Evolutionary conservation across 1,140 invertebrate species (phyloP).

Genomic region (Cydia pomonella): DNA sequence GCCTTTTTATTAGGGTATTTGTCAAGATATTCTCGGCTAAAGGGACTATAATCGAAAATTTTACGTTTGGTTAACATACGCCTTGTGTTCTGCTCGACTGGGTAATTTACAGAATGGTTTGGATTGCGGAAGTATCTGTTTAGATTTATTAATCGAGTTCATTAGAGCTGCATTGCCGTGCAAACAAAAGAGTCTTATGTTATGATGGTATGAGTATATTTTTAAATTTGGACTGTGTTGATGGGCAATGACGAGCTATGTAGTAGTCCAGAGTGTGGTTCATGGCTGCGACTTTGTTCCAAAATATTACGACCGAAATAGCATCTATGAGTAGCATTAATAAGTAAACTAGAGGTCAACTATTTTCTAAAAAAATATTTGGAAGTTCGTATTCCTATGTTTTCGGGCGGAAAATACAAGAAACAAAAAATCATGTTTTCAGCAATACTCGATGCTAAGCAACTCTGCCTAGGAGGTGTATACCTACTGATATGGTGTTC

Average conservation of each 20-base stretch:
- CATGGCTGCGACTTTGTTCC: too few species aligned
- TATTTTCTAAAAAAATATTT: too few species aligned
- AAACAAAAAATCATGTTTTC: too few species aligned
- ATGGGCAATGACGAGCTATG: not conserved
- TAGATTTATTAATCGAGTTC: not conserved
- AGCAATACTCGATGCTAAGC: too few species aligned
- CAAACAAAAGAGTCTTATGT: not conserved
- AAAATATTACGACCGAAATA: too few species aligned
- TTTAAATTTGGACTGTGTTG: not conserved
- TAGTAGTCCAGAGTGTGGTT: too few species aligned
- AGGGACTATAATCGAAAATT: conserved; percentile 73
- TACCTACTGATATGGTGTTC: too few species aligned
- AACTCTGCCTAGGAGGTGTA: too few species aligned
- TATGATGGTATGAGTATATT: not conserved
- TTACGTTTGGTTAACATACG: conserved; percentile 71
- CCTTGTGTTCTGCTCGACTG: conserved; percentile 47
- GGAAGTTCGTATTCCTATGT: too few species aligned
- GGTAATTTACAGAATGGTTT: conserved; percentile 46
- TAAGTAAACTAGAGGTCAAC: too few species aligned
- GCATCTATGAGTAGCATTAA: too few species aligned
- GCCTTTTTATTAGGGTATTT: conserved; percentile 78
- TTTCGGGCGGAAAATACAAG: too few species aligned
- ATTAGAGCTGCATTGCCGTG: not conserved
- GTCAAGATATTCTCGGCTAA: conserved; percentile 72
- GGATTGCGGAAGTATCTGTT: conserved; percentile 32